Conservation (phyloP, 2,888 invertebrate species). For the Acanthacorydalis orientalis region DNA sequence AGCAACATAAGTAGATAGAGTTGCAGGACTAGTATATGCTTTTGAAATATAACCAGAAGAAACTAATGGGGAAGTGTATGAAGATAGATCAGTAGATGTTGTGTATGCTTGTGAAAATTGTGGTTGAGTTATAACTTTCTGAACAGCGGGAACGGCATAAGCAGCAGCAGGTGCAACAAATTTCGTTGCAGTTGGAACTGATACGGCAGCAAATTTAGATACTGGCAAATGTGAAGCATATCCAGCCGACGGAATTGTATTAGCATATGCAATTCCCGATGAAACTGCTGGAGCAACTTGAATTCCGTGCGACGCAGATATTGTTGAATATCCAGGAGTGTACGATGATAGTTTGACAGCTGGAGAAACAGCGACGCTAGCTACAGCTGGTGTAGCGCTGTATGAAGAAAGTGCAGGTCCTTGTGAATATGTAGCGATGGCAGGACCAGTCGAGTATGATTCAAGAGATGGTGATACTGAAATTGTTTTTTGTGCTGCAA, state of each 20-base stretch:
- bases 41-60: constrained; percentile 13
- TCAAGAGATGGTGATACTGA: constrained; percentile 9
- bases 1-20: constrained; percentile 12
- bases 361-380: constrained; percentile 23
- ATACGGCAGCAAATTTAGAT: constrained; percentile 19
- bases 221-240: constrained; percentile 25
- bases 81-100: neutral
- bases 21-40: constrained; percentile 8
- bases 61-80: constrained; percentile 10
- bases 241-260: constrained; percentile 16
- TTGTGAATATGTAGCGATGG: constrained; percentile 6
- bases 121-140: neutral
- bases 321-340: constrained; percentile 1
- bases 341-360: constrained; percentile 6
- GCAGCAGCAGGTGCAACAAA: constrained; percentile 6
- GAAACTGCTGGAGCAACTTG: neutral
- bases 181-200: constrained; percentile 8
- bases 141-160: neutral
- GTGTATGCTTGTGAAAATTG: neutral
- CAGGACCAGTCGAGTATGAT: constrained; percentile 13
- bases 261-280: constrained; percentile 17
- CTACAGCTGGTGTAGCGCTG: constrained; percentile 21
- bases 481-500: neutral
- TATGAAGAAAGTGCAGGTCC: constrained; percentile 15
- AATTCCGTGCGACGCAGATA: neutral